phyloP scores from a whole-genome alignment of 1,140 invertebrate genomes.

The Scaptodrosophila lebanonensis region DNA sequence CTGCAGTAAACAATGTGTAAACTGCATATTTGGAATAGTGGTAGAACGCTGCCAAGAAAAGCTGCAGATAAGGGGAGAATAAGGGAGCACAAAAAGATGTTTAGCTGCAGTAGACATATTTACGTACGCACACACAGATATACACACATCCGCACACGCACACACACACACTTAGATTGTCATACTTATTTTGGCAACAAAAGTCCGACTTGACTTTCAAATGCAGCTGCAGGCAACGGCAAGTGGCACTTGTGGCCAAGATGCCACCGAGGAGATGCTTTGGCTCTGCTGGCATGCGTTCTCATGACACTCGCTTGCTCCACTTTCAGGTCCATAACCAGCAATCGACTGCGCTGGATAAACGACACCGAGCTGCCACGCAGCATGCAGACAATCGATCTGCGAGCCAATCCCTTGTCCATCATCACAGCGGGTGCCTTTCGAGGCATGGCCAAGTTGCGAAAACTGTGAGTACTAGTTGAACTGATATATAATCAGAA shows the following conservation, averaged over 20 bases:
- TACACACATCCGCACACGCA: no score
- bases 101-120: no score
- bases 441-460: slow-evolving; percentile 81
- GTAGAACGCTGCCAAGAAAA: no score
- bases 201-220: slow-evolving; percentile 61
- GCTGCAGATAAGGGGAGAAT: no score
- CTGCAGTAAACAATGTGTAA: no score
- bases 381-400: slow-evolving; percentile 82
- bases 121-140: no score
- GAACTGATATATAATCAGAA: background rate
- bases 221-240: slow-evolving; percentile 58
- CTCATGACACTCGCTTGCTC: slow-evolving; percentile 17
- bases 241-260: slow-evolving; percentile 44
- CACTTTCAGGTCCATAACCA: slow-evolving; percentile 80
- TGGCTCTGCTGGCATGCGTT: slow-evolving; percentile 45
- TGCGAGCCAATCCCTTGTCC: slow-evolving; percentile 84
- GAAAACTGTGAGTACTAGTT: slow-evolving; percentile 85
- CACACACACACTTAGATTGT: no score
- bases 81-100: no score
- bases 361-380: slow-evolving; percentile 81
- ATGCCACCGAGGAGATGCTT: slow-evolving; percentile 54
- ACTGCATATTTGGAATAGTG: no score
- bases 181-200: slow-evolving; percentile 26
- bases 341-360: slow-evolving; percentile 83
- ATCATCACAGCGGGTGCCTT: slow-evolving; percentile 82